phyloP scores from a whole-genome alignment of 2,888 invertebrate genomes.

The Dione juno region DNA sequence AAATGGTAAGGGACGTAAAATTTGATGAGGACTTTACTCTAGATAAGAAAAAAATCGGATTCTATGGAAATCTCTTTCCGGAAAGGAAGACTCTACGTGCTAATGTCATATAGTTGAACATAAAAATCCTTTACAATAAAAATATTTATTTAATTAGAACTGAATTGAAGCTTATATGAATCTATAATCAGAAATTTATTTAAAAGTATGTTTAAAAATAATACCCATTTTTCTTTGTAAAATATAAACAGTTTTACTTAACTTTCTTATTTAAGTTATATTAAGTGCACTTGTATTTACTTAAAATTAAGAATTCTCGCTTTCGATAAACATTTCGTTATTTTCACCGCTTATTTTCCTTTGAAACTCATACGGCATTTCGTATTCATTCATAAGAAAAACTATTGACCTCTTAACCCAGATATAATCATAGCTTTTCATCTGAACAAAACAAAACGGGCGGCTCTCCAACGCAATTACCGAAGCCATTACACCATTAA shows the following conservation, averaged over 20 bases:
- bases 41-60: no score
- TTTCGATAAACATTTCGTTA: neutral
- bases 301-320: constrained; percentile 3
- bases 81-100: no score
- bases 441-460: constrained; percentile 19
- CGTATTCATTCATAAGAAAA: constrained; percentile 24
- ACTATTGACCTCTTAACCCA: constrained; percentile 34
- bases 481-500: constrained; percentile 51
- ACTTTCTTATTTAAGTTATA: neutral
- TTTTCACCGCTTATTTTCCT: constrained; percentile 5
- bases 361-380: constrained; percentile 12
- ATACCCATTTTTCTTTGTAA: no score
- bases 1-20: no score
- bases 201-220: no score
- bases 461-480: constrained; percentile 54
- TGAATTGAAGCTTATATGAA: no score
- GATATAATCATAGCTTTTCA: constrained; percentile 25
- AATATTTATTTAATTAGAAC: no score
- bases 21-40: no score
- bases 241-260: neutral
- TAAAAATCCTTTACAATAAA: no score
- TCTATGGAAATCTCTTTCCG: no score
- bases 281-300: neutral
- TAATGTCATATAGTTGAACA: no score
- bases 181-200: no score